Evolutionary conservation across 2,888 invertebrate species (phyloP), one percentile per base, ranked within the genome.

Genomic region (Aspidiotus destructor): DNA sequence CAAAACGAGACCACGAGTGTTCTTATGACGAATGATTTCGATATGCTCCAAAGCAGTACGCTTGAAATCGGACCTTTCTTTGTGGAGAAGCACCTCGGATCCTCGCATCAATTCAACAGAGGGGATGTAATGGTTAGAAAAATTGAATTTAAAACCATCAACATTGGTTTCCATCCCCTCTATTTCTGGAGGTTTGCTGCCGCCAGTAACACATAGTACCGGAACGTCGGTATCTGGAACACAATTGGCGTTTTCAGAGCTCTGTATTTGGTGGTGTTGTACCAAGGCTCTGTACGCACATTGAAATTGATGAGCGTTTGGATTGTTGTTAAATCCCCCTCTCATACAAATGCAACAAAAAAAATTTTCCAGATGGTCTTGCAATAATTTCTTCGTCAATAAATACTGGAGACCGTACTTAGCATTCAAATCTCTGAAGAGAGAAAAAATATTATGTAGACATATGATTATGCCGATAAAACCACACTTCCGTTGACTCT

Each of bases 241-340:
- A 48, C 48, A 48, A n/a, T 48, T 48, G 11, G 48, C 48, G n/a
- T 48, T 48, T 48, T 48, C 48, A 48, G 48, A 48, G n/a, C n/a
- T 48, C n/a, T 48, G 48, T 13, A 48, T 3, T n/a, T 48, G 48
- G 48, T 48, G 48, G n/a, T 48, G 48, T 3, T 48, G 48, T 48
- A 48, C 48, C 48, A 48, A 48, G n/a, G 48, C 48, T 48, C 48
- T 11, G n/a, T 48, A 48, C 1, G 48, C 48, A 48, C 48, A 48
- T 2, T 11, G n/a, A 48, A 48, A 48, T n/a, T 48, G 48, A 48
- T 48, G 48, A 3, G 6, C 48, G 6, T 48, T 48, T 48, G 48
- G 48, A n/a, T 48, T 48, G 6, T 48, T 48, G 48, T 48, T 6
- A 6, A 48, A 48, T 2, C 2, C 48, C 2, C 48, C 6, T 6